These are phyloP conservation scores for Capromys pilorides DNA, from an alignment of 2,797 vertebrate species.

Conservation along the genomic window DNA sequence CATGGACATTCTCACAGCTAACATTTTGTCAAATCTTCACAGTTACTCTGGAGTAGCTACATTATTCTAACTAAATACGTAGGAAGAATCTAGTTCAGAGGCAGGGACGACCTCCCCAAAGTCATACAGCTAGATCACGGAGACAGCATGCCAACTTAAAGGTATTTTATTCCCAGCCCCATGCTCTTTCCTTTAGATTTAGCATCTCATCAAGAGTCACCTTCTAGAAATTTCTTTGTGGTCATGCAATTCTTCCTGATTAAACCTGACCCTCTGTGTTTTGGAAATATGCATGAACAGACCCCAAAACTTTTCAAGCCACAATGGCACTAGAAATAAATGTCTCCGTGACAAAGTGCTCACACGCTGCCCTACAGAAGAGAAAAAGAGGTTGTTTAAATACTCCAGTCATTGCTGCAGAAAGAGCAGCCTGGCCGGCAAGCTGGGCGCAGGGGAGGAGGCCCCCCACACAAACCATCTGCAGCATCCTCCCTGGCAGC, in stretches of 20 bases:
- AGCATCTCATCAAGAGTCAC: not conserved
- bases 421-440: not conserved
- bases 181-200: not conserved
- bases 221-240: not conserved
- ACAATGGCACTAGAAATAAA: not conserved
- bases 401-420: not conserved
- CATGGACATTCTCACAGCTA: not conserved
- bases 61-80: not conserved
- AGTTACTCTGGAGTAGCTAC: not conserved
- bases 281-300: not conserved
- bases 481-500: not conserved
- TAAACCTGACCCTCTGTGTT: not conserved
- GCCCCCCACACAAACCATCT: not conserved
- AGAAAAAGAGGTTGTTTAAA: not conserved
- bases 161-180: not conserved
- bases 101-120: not conserved
- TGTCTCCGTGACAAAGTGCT: not conserved
- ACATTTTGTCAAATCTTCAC: not conserved
- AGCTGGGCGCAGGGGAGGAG: not conserved
- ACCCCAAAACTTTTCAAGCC: not conserved
- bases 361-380: not conserved
- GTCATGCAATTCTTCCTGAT: no score
- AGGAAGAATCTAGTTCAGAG: not conserved
- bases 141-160: not conserved
- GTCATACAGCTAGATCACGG: not conserved